Evolutionary conservation across 2,888 invertebrate genomes (phyloP).

Genomic region (Vesta saturnalis): DNA sequence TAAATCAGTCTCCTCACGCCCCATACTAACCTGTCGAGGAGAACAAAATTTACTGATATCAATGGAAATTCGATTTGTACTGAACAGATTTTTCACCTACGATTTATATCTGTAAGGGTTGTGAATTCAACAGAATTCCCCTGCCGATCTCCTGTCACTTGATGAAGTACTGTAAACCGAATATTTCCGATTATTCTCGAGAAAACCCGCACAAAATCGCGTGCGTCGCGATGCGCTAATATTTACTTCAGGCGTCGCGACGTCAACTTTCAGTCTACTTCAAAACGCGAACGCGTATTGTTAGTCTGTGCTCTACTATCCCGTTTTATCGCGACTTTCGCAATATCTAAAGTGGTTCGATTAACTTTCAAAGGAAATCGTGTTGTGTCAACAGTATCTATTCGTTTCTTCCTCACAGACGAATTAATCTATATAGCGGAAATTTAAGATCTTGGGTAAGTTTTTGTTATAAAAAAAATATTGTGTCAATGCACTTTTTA

Average conservation of each 20-base stretch:
- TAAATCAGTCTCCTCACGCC: constrained; percentile 37
- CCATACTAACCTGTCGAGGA: constrained; percentile 41
- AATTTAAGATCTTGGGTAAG: background rate
- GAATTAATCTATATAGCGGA: background rate
- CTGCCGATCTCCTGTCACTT: constrained; percentile 52
- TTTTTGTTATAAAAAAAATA: no score
- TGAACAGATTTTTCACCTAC: constrained; percentile 57
- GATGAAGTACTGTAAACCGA: constrained; percentile 50
- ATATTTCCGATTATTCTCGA: constrained; percentile 40
- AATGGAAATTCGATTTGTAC: constrained; percentile 58
- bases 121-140: constrained; percentile 54
- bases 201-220: constrained; percentile 43
- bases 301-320: background rate
- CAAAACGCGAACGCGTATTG: constrained; percentile 46
- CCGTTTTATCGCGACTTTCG: background rate
- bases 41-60: constrained; percentile 57
- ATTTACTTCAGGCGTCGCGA: constrained; percentile 59
- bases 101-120: constrained; percentile 52
- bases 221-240: constrained; percentile 58
- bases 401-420: background rate
- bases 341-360: background rate
- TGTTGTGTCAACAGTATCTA: background rate
- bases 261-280: constrained; percentile 58
- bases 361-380: background rate
- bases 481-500: no score